Evolutionary conservation across 2,888 invertebrate species (phyloP).

Genomic region (Tigriopus californicus): DNA sequence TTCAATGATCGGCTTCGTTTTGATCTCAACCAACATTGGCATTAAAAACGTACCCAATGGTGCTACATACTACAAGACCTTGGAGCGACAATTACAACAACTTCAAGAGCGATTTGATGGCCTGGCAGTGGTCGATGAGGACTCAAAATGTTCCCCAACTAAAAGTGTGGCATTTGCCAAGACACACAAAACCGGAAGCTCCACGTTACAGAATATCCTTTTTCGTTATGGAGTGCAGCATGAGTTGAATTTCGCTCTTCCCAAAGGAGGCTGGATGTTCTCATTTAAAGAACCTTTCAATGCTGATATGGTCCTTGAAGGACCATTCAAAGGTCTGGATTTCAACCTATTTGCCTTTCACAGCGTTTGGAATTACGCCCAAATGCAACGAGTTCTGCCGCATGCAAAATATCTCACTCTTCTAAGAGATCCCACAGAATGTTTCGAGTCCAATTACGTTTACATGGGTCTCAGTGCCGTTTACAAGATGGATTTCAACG

Average conservation of each 20-base stretch:
- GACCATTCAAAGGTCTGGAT: not conserved
- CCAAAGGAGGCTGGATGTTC: conserved; percentile 8
- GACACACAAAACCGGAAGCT: conserved; percentile 16
- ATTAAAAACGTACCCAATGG: too few species aligned
- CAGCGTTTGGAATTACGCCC: conserved; percentile 1
- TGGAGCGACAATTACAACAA: too few species aligned
- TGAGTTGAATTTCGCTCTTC: not conserved
- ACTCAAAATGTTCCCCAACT: not conserved
- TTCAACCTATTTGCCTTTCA: not conserved
- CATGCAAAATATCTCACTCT: not conserved
- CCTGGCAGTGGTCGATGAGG: too few species aligned
- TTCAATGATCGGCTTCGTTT: too few species aligned
- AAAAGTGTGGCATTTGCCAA: conserved; percentile 9
- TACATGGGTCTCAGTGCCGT: conserved; percentile 9
- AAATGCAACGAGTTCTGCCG: not conserved
- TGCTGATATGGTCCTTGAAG: not conserved
- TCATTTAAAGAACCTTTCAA: not conserved
- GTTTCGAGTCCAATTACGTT: conserved; percentile 12
- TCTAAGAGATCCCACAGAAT: conserved; percentile 10
- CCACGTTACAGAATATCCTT: conserved; percentile 13
- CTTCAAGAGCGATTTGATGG: too few species aligned
- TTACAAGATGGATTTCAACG: conserved; percentile 7
- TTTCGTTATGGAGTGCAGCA: conserved; percentile 9
- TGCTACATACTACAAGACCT: too few species aligned
- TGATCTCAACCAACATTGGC: too few species aligned